Evolutionary conservation across 2,797 vertebrate species (phyloP).

Genomic region (Eremophila alpestris): DNA sequence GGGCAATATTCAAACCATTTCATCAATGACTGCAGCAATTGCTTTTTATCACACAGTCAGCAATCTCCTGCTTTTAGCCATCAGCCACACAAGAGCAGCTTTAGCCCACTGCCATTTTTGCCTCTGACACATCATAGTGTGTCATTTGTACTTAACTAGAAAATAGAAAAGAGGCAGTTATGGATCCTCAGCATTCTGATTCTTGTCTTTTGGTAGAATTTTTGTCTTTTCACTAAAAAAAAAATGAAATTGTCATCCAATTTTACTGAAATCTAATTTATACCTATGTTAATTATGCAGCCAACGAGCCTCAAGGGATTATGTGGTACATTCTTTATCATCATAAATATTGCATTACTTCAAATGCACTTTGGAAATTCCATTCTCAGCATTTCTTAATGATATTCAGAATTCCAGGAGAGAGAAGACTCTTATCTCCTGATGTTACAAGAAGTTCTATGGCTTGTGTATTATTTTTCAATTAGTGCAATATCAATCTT

Average conservation of each 20-base stretch:
- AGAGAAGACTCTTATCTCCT: background rate
- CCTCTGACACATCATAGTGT: background rate
- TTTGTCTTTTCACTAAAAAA: background rate
- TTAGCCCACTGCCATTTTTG: background rate
- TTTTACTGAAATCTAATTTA: slow-evolving; percentile 57
- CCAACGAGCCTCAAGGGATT: slow-evolving; percentile 22
- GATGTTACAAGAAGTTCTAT: background rate
- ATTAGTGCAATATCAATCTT: background rate
- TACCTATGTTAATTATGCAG: slow-evolving; percentile 41
- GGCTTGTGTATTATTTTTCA: background rate
- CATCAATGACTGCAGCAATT: slow-evolving; percentile 8
- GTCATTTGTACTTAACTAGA: background rate
- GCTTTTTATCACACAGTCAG: slow-evolving; percentile 6
- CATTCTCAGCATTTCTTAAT: slow-evolving; percentile 52
- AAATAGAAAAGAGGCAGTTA: background rate
- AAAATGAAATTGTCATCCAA: background rate
- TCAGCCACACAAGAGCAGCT: background rate
- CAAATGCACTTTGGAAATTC: slow-evolving; percentile 44
- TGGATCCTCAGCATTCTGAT: background rate
- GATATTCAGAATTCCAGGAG: slow-evolving; percentile 16
- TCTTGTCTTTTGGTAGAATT: background rate
- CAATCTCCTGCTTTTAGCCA: background rate
- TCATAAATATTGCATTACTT: slow-evolving; percentile 63
- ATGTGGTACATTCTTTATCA: slow-evolving; percentile 29
- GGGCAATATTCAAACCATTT: slow-evolving; percentile 1